Evolutionary conservation across 2,113 vertebrate species (phyloP), one percentile per base, ranked within the genome.

Genomic region (Scomber scombrus): DNA sequence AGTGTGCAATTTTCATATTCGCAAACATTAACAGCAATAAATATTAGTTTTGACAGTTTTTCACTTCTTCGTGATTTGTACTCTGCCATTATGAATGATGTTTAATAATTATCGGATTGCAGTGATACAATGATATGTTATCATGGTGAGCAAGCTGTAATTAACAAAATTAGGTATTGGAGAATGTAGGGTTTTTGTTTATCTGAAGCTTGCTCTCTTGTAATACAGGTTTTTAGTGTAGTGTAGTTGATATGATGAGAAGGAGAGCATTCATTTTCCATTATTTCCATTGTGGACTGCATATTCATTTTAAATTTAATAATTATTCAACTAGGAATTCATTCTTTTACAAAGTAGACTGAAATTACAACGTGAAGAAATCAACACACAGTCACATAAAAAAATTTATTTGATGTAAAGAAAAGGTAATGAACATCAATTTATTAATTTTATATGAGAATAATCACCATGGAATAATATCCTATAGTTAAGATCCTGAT

Each of bases 21-120:
- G 51, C 31, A 56, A 63, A 79, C 62, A 77, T 75, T 64, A 80
- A 70, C 45, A 75, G 69, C 73, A 52, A 75, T 78, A 80, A 78
- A 85, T 82, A 71, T 68, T 26, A 23, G 6, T 14, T 71, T 58
- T 51, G 67, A 78, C 45, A 71, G 64, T n/a, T 72, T 40, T 57
- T 62, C 18, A 52, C 31, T 66, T 65, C 52, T 50, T 73, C 5
- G 23, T 40, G 56, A 75, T 66, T 77, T 74, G 8, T 46, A 34
- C 10, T 56, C 49, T 63, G 23, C 5, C 60, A 26, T 52, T 72
- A 62, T 40, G 16, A 49, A 16, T 40, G 72, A 47, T 79, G 69
- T n/a, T 63, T 45, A 56, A 70, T 57, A 47, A 62, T 56, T 52
- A 56, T n/a, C 19, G 18, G 21, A 18, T 19, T 57, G 18, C 19